These are phyloP conservation scores for Pyrocephalus nanus DNA, from an alignment of 2,797 vertebrate genomes.

Conservation along the genomic window DNA sequence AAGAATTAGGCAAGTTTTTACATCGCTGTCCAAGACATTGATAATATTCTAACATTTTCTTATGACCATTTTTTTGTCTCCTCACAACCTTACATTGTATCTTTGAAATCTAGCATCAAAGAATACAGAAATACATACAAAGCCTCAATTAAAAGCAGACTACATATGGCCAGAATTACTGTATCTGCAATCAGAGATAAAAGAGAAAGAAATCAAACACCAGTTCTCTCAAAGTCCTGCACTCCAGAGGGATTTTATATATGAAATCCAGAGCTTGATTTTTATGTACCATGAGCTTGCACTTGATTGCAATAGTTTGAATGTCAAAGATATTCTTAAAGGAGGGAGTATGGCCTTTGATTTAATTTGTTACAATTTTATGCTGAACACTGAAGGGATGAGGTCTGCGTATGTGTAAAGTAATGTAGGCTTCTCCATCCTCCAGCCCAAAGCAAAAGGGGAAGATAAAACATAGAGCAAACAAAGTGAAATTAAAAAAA, in stretches of 20 bases:
- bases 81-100: not conserved
- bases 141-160: conserved; percentile 46
- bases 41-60: not conserved
- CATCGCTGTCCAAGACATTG: not conserved
- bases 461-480: not conserved
- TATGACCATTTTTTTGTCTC: not conserved
- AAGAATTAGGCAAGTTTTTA: not conserved
- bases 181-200: conserved; percentile 40
- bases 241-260: not conserved
- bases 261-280: not conserved
- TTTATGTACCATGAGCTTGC: not conserved
- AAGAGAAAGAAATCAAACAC: conserved; percentile 45
- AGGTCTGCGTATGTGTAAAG: not conserved
- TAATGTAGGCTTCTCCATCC: not conserved
- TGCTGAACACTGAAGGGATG: not conserved
- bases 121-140: conserved; percentile 16
- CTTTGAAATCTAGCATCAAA: conserved; percentile 59
- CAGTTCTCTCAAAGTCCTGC: not conserved
- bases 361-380: not conserved
- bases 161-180: conserved; percentile 13
- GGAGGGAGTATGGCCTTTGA: not conserved
- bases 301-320: not conserved
- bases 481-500: not conserved
- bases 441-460: not conserved
- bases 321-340: not conserved